Evolutionary conservation across 2,888 invertebrate genomes (phyloP).

Genomic region (Eristalis tenax): DNA sequence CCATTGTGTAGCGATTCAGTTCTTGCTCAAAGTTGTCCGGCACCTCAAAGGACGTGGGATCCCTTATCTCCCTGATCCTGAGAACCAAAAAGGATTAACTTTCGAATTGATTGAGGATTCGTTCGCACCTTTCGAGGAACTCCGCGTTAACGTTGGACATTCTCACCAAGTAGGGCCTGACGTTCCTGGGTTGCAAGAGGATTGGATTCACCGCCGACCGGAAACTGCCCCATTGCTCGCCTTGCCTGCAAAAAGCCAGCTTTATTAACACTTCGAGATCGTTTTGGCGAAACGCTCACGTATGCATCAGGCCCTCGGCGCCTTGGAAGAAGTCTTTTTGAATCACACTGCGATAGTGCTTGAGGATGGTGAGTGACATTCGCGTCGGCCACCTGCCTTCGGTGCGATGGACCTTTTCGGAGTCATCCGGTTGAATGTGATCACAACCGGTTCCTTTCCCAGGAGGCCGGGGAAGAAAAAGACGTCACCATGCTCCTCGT

Average conservation of each 20-base stretch:
- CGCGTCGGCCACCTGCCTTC: slow-evolving; percentile 82
- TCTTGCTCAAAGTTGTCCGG: slow-evolving; percentile 82
- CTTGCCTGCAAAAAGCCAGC: not conserved
- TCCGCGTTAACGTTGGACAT: slow-evolving; percentile 30
- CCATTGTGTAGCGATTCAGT: slow-evolving; percentile 83
- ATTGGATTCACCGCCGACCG: slow-evolving; percentile 85
- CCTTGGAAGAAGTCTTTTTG: slow-evolving; percentile 72
- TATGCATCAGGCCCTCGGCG: slow-evolving; percentile 58
- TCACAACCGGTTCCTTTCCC: slow-evolving; percentile 76
- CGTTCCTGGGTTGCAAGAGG: slow-evolving; percentile 83
- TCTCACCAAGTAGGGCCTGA: slow-evolving; percentile 81
- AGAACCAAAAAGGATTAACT: slow-evolving; percentile 59
- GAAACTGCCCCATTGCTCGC: slow-evolving; percentile 83
- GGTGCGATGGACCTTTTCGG: slow-evolving; percentile 81
- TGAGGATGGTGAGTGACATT: slow-evolving; percentile 78
- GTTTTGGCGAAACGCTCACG: slow-evolving; percentile 44
- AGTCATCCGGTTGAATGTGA: slow-evolving; percentile 82
- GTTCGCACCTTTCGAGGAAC: not conserved
- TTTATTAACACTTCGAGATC: slow-evolving; percentile 47
- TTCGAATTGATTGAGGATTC: not conserved
- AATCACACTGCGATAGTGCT: slow-evolving; percentile 78
- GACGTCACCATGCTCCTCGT: slow-evolving; percentile 78
- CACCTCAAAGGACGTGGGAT: slow-evolving; percentile 77
- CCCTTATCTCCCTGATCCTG: slow-evolving; percentile 78
- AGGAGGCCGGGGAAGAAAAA: slow-evolving; percentile 79